A percentile compares a stretch with the other conserved stretches of the same genome.
Conservation (phyloP, 1,140 invertebrate species). For the Acromyrmex heyeri region DNA sequence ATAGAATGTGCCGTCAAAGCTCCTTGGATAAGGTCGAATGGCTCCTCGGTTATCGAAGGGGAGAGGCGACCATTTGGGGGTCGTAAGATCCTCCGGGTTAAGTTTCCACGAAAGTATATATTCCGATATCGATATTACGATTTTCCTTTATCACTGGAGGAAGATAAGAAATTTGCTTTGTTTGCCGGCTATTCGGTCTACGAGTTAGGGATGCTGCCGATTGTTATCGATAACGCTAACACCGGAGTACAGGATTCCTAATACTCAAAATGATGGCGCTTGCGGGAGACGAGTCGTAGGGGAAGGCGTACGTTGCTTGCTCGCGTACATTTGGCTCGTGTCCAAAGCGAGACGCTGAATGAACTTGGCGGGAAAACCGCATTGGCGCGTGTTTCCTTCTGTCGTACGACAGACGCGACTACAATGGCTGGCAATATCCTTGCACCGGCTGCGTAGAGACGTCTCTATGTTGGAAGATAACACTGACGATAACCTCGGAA, state of each 20-base stretch:
- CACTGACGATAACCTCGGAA: slow-evolving; percentile 59
- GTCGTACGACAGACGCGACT: slow-evolving; percentile 65
- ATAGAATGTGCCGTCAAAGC: slow-evolving; percentile 33
- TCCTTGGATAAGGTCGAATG: slow-evolving; percentile 49
- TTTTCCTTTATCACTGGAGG: slow-evolving; percentile 26
- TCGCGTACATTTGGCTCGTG: slow-evolving; percentile 82
- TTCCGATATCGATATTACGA: slow-evolving; percentile 43
- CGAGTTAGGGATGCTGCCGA: slow-evolving; percentile 32
- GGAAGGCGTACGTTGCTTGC: slow-evolving; percentile 49
- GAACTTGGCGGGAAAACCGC: slow-evolving; percentile 84
- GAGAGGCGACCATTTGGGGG: slow-evolving; percentile 16
- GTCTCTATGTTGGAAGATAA: slow-evolving; percentile 57
- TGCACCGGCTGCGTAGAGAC: slow-evolving; percentile 47
- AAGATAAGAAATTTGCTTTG: slow-evolving; percentile 56
- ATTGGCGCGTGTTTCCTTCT: slow-evolving; percentile 76
- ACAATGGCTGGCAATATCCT: slow-evolving; percentile 67
- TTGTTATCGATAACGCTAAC: slow-evolving; percentile 36
- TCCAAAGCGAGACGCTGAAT: slow-evolving; percentile 84
- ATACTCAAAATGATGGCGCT: slow-evolving; percentile 53
- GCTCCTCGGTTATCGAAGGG: slow-evolving; percentile 50
- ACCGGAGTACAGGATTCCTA: slow-evolving; percentile 65
- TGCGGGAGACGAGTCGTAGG: slow-evolving; percentile 29
- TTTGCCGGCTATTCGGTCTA: slow-evolving; percentile 56
- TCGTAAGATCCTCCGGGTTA: slow-evolving; percentile 36
- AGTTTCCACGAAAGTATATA: slow-evolving; percentile 9